phyloP scores from a whole-genome alignment of 2,113 vertebrate genomes.

The Eira barbara region DNA sequence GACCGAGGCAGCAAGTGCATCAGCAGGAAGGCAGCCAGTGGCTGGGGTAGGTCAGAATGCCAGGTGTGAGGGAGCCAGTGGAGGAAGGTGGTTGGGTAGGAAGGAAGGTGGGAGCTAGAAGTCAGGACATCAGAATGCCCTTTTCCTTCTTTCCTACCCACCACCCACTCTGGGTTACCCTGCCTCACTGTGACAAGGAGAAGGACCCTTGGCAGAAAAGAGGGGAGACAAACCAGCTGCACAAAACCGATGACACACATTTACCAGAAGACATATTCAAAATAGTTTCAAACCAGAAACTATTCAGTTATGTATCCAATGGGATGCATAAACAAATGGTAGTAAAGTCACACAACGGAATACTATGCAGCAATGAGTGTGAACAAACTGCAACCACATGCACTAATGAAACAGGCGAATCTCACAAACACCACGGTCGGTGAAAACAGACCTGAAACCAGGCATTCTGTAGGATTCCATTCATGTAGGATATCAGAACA shows the following conservation, averaged over 20 bases:
- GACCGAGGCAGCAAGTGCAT: background rate
- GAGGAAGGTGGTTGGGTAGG: background rate
- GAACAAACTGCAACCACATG: no score
- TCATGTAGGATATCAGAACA: no score
- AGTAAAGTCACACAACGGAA: rapidly evolving
- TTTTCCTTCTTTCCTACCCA: background rate
- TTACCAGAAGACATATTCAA: background rate
- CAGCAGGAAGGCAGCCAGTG: background rate
- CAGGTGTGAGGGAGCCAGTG: background rate
- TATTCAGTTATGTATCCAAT: background rate
- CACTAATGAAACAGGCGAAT: background rate
- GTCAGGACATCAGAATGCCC: background rate
- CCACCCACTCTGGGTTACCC: background rate
- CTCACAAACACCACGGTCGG: background rate
- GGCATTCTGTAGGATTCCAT: background rate
- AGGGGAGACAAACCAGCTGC: background rate
- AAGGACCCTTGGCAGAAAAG: background rate
- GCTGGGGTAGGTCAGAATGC: background rate
- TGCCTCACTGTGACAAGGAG: background rate
- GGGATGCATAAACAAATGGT: background rate
- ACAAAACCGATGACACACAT: background rate
- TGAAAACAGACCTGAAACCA: background rate
- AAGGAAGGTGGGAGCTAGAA: background rate
- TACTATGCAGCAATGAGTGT: rapidly evolving
- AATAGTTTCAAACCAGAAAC: background rate